These are phyloP conservation scores for Caerostris darwini DNA, from an alignment of 1,140 invertebrate species.

Conservation along the genomic window DNA sequence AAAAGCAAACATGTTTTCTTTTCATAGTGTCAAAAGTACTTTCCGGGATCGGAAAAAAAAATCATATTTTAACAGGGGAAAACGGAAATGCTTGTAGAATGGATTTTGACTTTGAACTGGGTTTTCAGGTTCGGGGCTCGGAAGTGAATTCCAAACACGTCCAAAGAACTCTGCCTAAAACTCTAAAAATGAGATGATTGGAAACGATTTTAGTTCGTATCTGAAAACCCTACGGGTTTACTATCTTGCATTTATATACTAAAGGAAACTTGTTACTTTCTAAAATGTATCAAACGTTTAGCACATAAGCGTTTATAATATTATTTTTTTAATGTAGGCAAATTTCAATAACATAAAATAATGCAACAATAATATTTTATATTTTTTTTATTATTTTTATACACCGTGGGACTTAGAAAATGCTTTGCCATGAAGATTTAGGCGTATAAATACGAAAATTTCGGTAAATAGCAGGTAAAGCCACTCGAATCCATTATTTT, in stretches of 20 bases:
- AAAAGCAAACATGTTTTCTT: background rate
- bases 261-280: background rate
- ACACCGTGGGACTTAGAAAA: too few relatives aligned
- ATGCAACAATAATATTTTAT: too few relatives aligned
- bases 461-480: too few relatives aligned
- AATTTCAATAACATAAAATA: too few relatives aligned
- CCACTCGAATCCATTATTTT: too few relatives aligned
- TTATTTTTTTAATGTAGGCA: too few relatives aligned
- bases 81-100: background rate
- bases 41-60: background rate
- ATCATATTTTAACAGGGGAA: background rate
- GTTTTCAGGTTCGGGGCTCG: background rate
- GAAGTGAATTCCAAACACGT: background rate
- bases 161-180: background rate
- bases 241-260: background rate
- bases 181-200: background rate
- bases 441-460: too few relatives aligned
- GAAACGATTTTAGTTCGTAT: background rate
- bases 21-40: background rate
- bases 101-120: background rate
- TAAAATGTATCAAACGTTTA: too few relatives aligned
- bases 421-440: too few relatives aligned
- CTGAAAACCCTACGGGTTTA: too few relatives aligned
- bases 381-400: too few relatives aligned
- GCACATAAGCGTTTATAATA: too few relatives aligned